Evolutionary conservation across 2,113 vertebrate species (phyloP).

Genomic region (Heteronetta atricapilla): DNA sequence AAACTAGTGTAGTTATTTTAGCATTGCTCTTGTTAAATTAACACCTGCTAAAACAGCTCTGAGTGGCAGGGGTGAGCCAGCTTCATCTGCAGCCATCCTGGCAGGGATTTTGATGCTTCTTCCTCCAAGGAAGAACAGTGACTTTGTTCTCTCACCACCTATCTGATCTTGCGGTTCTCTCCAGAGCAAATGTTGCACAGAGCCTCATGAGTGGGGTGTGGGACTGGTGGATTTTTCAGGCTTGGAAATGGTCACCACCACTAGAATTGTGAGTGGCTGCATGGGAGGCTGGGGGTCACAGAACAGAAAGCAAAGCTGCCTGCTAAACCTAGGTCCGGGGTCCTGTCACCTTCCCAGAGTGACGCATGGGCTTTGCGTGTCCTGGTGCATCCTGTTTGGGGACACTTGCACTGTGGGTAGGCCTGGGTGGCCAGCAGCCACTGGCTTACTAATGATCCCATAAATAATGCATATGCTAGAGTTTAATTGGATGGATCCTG

Average conservation of each 20-base stretch:
- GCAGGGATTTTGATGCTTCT: neutral
- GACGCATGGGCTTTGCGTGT: neutral
- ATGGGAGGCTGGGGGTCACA: neutral
- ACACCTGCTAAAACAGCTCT: neutral
- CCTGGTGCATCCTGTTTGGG: neutral
- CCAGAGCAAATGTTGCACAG: neutral
- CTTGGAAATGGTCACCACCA: neutral
- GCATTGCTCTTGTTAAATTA: neutral
- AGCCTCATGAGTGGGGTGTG: neutral
- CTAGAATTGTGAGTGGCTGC: neutral
- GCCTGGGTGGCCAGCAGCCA: neutral
- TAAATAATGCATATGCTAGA: neutral
- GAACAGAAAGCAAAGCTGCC: neutral
- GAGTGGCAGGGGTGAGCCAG: neutral
- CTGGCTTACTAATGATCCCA: neutral
- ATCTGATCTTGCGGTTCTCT: constrained; percentile 47
- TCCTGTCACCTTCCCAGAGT: neutral
- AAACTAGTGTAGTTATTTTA: neutral
- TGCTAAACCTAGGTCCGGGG: neutral
- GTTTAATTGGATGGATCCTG: neutral
- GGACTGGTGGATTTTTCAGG: neutral
- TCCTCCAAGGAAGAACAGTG: neutral
- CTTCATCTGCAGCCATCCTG: neutral
- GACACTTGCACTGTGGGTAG: neutral
- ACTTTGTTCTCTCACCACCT: constrained; percentile 53